Conservation (phyloP, 1,140 invertebrate genomes). For the Lordiphosa collinella region DNA sequence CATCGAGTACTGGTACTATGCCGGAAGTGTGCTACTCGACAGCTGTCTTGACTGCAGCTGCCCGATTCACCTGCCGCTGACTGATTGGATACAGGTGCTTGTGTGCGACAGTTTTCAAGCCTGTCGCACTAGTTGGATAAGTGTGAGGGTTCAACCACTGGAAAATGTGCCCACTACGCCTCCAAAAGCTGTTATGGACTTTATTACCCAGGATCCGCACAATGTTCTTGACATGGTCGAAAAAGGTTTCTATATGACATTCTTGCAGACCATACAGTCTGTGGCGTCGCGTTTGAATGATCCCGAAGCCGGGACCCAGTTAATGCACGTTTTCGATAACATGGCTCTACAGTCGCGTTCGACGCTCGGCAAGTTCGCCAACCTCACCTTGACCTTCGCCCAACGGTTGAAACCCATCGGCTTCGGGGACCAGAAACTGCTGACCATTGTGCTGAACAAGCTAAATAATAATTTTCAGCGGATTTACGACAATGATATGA, state of each 20-base stretch:
- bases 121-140: conserved; percentile 8
- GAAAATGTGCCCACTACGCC: background rate
- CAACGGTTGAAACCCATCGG: background rate
- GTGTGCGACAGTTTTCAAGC: conserved; percentile 19
- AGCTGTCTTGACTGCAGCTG: conserved; percentile 25
- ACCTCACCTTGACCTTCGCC: conserved; percentile 35
- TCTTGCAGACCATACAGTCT: conserved; percentile 12
- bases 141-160: conserved; percentile 17
- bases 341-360: background rate
- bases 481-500: background rate
- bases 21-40: conserved; percentile 11
- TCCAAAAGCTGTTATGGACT: background rate
- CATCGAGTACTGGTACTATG: conserved; percentile 33
- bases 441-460: background rate
- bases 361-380: conserved; percentile 28
- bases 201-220: background rate
- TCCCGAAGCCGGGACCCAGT: background rate
- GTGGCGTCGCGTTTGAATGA: background rate
- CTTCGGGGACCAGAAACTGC: background rate
- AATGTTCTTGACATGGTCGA: background rate
- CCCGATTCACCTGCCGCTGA: conserved; percentile 5
- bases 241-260: background rate
- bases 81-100: conserved; percentile 15
- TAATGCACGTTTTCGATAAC: background rate
- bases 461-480: conserved; percentile 17